Evolutionary conservation across 2,797 vertebrate genomes (phyloP).

Genomic region (Poeciliopsis infans): DNA sequence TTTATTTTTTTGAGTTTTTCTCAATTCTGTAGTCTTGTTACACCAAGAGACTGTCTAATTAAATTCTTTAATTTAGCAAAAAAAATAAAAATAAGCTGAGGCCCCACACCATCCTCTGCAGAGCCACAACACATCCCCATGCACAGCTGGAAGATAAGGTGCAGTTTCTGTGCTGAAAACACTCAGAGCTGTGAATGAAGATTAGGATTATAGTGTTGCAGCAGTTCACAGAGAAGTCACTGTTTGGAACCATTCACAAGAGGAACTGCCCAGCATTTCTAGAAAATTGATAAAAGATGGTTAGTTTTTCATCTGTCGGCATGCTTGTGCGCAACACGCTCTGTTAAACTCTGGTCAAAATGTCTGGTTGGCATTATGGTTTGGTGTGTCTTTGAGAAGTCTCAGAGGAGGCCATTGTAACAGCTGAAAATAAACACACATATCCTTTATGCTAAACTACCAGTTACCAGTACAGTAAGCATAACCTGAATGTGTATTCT

Average conservation of each 20-base stretch:
- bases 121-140: conserved; percentile 3
- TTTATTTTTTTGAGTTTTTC: background rate
- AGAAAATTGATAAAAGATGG: conserved; percentile 1
- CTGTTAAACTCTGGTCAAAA: background rate
- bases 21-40: background rate
- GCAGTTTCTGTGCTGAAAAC: conserved; percentile 54
- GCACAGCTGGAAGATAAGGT: conserved; percentile 64
- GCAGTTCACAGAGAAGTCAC: conserved; percentile 34
- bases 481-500: conserved; percentile 56
- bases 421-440: conserved; percentile 8
- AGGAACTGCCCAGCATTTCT: conserved; percentile 5
- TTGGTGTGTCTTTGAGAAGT: background rate
- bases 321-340: background rate
- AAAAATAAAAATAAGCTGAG: background rate
- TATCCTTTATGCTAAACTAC: conserved; percentile 26
- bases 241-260: conserved; percentile 17
- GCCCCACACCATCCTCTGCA: too few relatives aligned
- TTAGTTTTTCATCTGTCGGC: conserved; percentile 13
- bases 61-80: background rate
- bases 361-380: background rate
- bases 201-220: conserved; percentile 43
- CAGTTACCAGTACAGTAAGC: conserved; percentile 23
- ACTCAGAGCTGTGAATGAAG: conserved; percentile 36
- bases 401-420: conserved; percentile 22
- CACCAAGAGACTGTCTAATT: background rate